These are phyloP conservation scores for Drosophila koepferae DNA, from an alignment of 2,888 invertebrate species.

Conservation along the genomic window DNA sequence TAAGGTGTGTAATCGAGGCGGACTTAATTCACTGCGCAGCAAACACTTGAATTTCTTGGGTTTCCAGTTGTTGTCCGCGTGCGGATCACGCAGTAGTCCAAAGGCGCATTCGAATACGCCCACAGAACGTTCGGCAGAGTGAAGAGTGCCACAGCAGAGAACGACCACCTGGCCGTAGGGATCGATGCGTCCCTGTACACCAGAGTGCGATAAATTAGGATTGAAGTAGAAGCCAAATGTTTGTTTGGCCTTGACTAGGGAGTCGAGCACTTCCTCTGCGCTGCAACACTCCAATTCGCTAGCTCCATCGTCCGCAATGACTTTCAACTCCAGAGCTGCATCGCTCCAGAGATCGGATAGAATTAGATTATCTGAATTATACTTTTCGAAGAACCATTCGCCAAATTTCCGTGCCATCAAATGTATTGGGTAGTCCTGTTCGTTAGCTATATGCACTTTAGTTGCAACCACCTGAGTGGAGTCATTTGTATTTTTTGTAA, in stretches of 20 bases:
- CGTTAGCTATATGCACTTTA: background rate
- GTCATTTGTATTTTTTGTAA: background rate
- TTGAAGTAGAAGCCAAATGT: constrained; percentile 87
- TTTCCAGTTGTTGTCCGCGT: constrained; percentile 88
- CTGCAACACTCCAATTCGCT: constrained; percentile 64
- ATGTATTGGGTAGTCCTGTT: constrained; percentile 80
- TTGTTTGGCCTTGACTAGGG: constrained; percentile 83
- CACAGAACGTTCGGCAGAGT: constrained; percentile 85
- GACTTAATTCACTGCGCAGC: constrained; percentile 82
- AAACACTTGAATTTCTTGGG: constrained; percentile 87
- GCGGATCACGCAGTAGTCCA: constrained; percentile 88
- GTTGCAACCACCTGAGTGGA: background rate
- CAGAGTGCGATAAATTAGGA: constrained; percentile 87
- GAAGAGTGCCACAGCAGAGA: constrained; percentile 88
- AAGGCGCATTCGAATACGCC: constrained; percentile 89
- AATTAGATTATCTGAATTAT: constrained; percentile 84
- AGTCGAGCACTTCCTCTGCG: constrained; percentile 78
- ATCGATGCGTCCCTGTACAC: constrained; percentile 87
- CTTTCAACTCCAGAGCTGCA: constrained; percentile 76
- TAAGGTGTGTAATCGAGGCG: constrained; percentile 66
- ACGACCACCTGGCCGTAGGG: constrained; percentile 88
- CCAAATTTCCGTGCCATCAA: constrained; percentile 86
- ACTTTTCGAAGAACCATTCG: constrained; percentile 87
- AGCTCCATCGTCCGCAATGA: constrained; percentile 68
- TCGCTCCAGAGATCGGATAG: constrained; percentile 87